Conservation (phyloP, 2,888 invertebrate species). For the Dione juno region DNA sequence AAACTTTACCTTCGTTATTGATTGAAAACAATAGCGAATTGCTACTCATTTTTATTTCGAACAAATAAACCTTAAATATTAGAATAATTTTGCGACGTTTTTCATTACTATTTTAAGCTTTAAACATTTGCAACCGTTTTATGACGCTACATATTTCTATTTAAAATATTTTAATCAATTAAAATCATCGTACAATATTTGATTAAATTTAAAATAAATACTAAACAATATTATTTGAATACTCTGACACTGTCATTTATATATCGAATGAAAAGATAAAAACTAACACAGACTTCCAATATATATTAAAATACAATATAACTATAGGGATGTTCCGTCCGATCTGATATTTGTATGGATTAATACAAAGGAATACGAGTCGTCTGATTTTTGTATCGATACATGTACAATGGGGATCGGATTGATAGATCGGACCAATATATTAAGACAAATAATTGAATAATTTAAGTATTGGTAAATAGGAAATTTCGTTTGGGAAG, state of each 20-base stretch:
- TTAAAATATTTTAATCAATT: neutral
- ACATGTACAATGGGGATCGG: no score
- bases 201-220: no score
- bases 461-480: no score
- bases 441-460: no score
- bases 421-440: no score
- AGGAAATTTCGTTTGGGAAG: no score
- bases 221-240: neutral
- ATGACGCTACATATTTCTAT: neutral
- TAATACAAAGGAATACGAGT: no score
- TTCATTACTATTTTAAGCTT: constrained; percentile 7
- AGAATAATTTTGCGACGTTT: neutral
- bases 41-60: constrained; percentile 73
- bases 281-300: neutral
- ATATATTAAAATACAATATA: neutral
- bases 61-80: neutral
- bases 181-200: no score
- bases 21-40: constrained; percentile 91
- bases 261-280: neutral
- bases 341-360: no score
- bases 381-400: no score
- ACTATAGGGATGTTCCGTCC: no score
- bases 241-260: constrained; percentile 7
- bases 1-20: constrained; percentile 94
- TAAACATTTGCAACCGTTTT: neutral